These are phyloP conservation scores for Holacanthus passer DNA, from an alignment of 2,113 vertebrate species.

Conservation along the genomic window DNA sequence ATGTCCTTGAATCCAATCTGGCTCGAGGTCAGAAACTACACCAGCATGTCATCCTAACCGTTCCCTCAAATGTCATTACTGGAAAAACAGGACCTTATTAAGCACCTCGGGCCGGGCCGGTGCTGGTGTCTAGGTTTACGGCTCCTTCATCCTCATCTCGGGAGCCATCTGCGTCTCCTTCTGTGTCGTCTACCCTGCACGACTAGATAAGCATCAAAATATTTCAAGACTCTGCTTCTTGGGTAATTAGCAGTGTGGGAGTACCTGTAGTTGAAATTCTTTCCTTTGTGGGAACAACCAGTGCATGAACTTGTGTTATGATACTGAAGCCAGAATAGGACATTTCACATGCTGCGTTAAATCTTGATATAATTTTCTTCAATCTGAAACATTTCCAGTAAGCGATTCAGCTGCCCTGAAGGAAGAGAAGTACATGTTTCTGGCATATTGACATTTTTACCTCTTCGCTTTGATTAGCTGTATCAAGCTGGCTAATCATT, in stretches of 20 bases:
- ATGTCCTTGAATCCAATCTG: conserved; percentile 21
- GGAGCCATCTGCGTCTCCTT: conserved; percentile 63
- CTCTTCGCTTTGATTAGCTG: conserved; percentile 47
- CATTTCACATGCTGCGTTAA: neutral
- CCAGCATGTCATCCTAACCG: conserved; percentile 27
- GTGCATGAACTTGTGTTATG: conserved; percentile 14
- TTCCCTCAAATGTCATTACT: conserved; percentile 53
- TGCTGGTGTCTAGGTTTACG: conserved; percentile 55
- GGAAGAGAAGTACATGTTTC: neutral
- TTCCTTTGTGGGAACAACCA: conserved; percentile 3
- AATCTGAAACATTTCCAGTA: neutral
- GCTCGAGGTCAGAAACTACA: conserved; percentile 5
- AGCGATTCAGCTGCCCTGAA: neutral
- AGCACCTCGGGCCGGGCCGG: conserved; percentile 35
- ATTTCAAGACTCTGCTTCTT: conserved; percentile 54
- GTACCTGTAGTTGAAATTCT: conserved; percentile 12
- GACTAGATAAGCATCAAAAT: conserved; percentile 69
- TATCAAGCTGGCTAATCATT: conserved; percentile 75
- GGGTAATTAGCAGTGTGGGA: conserved; percentile 39
- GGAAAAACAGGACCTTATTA: conserved; percentile 34
- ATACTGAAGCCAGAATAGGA: neutral
- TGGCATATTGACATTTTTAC: conserved; percentile 54
- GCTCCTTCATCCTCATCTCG: conserved; percentile 53
- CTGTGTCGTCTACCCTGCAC: conserved; percentile 37
- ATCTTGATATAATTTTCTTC: neutral